Evolutionary conservation across 2,113 vertebrate species (phyloP), one percentile per base, ranked within the genome.

Genomic region (Columba janthina): DNA sequence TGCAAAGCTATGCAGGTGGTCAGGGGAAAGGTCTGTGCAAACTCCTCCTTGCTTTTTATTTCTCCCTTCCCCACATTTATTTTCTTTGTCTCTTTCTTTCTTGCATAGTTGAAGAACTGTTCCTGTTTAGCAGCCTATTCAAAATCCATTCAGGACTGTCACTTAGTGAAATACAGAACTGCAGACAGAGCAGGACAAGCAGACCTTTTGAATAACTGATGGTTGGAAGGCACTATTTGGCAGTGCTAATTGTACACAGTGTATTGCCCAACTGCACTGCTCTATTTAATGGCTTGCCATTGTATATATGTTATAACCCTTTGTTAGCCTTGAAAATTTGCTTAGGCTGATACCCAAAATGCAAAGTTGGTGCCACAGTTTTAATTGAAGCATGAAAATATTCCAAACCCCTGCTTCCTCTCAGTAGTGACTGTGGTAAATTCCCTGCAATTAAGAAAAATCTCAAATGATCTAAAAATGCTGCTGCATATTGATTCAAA

Each of bases 401-500:
- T 51, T 93, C 58, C 62, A 96, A 72, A 85, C 15, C 42, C 31
- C 54, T 60, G 11, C 67, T 70, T 93, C 13, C 6, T 70, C 71
- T 80, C 36, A 53, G 11, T 53, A 65, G 13, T 11, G 38, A 20
- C 60, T 88, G 69, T 67, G 74, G 60, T 71, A 91, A 94, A 83
- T 87, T 91, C 76, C 44, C 42, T 66, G 14, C 32, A 92, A 62
- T 42, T 92, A 74, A 60, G 84, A 86, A 82, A 72, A 83, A 13
- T 92, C 64, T n/a, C 32, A 48, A 78, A 60, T 44, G 60, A 36
- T 76, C 75, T 76, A 34, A 74, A 81, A 93, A 70, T 92, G 40
- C 72, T 96, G 28, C 48, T 93, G 51, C 21, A 12, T 79, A 51
- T 93, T 96, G 83, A 80, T 91, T 86, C 76, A 93, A 94, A 96